phyloP scores from a whole-genome alignment of 1,140 invertebrate genomes.

The Sogatella furcifera region DNA sequence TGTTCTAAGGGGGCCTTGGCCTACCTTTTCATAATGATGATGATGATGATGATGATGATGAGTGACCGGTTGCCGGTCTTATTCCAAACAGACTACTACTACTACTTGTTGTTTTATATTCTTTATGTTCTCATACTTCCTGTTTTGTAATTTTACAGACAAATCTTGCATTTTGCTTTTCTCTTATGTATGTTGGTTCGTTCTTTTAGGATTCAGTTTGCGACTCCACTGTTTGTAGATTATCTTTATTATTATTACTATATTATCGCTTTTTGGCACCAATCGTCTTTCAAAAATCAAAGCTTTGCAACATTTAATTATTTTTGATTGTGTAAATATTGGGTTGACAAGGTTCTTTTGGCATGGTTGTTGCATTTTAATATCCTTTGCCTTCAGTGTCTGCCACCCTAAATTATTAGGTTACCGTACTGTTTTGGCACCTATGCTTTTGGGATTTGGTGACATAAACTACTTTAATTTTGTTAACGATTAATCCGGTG shows the following conservation, averaged over 20 bases:
- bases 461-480: background rate
- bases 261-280: slow-evolving; percentile 2
- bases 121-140: slow-evolving; percentile 12
- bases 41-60: too few relatives aligned
- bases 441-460: slow-evolving; percentile 8
- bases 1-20: too few relatives aligned
- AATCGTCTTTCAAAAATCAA: slow-evolving; percentile 1
- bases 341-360: slow-evolving; percentile 11
- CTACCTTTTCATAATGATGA: too few relatives aligned
- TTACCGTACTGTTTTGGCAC: slow-evolving; percentile 2
- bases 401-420: slow-evolving; percentile 7
- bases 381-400: slow-evolving; percentile 1
- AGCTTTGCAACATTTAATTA: slow-evolving; percentile 1
- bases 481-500: background rate
- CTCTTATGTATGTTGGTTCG: slow-evolving; percentile 17
- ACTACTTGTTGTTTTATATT: slow-evolving; percentile 2
- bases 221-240: background rate
- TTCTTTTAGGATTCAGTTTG: slow-evolving; percentile 12
- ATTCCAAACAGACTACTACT: too few relatives aligned
- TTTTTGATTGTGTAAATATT: slow-evolving; percentile 14
- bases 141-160: slow-evolving; percentile 14
- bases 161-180: slow-evolving; percentile 12
- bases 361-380: slow-evolving; percentile 17
- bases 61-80: too few relatives aligned
- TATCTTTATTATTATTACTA: background rate